phyloP scores from a whole-genome alignment of 2,113 vertebrate genomes.

The Trichechus manatus region DNA sequence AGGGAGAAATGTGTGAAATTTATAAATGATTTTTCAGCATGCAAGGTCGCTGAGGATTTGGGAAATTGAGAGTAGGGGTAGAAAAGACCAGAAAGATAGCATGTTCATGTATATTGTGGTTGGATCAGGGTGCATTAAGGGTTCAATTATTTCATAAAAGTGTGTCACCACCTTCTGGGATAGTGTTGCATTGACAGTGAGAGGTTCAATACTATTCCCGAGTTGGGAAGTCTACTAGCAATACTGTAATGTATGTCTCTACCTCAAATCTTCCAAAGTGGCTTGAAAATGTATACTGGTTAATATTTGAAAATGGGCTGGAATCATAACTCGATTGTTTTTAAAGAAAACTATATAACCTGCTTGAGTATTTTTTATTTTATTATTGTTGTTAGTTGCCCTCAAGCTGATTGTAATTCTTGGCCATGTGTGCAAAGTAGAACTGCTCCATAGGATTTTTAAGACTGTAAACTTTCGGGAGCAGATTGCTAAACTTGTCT shows the following conservation, averaged over 20 bases:
- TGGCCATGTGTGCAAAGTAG: too few species aligned
- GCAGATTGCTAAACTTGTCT: not conserved
- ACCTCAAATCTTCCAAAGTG: not conserved
- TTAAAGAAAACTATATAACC: not conserved
- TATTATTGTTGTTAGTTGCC: not conserved
- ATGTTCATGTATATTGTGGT: not conserved
- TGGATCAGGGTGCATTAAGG: not conserved
- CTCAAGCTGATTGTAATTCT: too few species aligned
- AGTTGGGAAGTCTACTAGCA: not conserved
- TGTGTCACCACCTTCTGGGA: not conserved
- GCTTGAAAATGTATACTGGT: not conserved
- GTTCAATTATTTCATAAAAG: not conserved
- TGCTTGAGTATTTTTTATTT: not conserved
- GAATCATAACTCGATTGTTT: constrained; percentile 15
- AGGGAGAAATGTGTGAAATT: not conserved
- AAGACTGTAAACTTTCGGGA: too few species aligned
- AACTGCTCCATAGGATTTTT: too few species aligned
- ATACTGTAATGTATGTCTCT: not conserved
- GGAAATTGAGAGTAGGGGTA: not conserved
- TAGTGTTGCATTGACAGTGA: not conserved
- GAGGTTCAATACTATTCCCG: not conserved
- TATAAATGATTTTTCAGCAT: not conserved
- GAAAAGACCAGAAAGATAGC: not conserved
- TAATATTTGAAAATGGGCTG: not conserved
- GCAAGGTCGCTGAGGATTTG: not conserved